Evolutionary conservation across 2,888 invertebrate species (phyloP).

Genomic region (Drosophila monieri): DNA sequence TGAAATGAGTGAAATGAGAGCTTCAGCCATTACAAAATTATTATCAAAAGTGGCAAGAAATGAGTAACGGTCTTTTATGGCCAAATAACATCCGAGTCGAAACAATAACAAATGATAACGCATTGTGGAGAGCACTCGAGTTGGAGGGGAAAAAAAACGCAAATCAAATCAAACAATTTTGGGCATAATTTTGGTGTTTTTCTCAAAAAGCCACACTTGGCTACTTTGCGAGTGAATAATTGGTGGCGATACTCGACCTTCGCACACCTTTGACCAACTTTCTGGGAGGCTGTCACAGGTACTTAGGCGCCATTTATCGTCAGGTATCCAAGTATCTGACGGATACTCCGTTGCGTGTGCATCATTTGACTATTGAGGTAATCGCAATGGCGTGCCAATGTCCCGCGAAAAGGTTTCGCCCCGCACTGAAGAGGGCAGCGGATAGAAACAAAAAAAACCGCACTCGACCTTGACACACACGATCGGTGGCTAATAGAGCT

Average conservation of each 20-base stretch:
- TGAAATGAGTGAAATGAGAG: background rate
- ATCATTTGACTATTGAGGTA: constrained; percentile 35
- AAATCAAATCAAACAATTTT: constrained; percentile 12
- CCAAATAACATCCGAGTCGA: constrained; percentile 3
- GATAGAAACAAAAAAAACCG: constrained; percentile 29
- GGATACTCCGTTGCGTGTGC: constrained; percentile 56
- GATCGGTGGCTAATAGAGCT: constrained; percentile 37
- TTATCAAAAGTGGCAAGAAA: constrained; percentile 3
- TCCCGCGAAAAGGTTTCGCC: constrained; percentile 28
- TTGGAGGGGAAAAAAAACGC: constrained; percentile 5
- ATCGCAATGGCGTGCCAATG: constrained; percentile 55
- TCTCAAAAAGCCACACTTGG: constrained; percentile 4
- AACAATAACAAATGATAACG: constrained; percentile 29
- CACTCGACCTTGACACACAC: constrained; percentile 62
- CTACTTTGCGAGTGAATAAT: constrained; percentile 5
- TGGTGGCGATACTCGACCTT: constrained; percentile 24
- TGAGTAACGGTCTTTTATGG: constrained; percentile 1
- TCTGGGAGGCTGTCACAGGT: constrained; percentile 32
- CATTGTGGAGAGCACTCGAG: constrained; percentile 20
- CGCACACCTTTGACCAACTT: constrained; percentile 23
- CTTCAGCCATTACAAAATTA: constrained; percentile 7
- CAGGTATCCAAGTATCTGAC: constrained; percentile 40
- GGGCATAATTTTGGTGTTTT: constrained; percentile 1
- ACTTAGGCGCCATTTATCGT: constrained; percentile 35
- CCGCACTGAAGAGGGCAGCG: constrained; percentile 23